Conservation (phyloP, 2,113 vertebrate genomes). For the Fukomys damarensis region DNA sequence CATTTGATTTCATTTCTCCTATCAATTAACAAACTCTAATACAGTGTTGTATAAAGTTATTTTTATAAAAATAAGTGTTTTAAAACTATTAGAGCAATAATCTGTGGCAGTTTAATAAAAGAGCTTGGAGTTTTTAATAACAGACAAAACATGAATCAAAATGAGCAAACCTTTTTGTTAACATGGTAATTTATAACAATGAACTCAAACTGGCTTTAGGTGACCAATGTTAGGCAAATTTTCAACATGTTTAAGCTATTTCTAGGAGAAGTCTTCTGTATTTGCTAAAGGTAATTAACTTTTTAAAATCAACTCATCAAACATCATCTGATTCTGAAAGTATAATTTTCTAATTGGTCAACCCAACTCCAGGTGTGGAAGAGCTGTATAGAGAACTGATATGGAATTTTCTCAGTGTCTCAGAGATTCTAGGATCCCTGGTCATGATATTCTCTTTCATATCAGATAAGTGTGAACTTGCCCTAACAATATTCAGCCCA, state of each 20-base stretch:
- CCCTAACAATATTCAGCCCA: neutral
- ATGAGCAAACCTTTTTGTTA: neutral
- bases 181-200: neutral
- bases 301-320: neutral
- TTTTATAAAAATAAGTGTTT: slow-evolving; percentile 57
- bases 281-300: slow-evolving; percentile 32
- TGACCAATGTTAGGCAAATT: neutral
- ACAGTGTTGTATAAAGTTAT: neutral
- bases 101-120: slow-evolving; percentile 13
- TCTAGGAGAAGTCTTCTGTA: neutral
- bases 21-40: slow-evolving; percentile 43
- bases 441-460: neutral
- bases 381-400: neutral
- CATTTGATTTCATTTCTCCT: slow-evolving; percentile 39
- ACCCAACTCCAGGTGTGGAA: neutral
- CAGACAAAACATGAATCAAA: slow-evolving; percentile 20
- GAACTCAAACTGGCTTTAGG: neutral
- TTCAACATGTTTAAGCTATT: neutral
- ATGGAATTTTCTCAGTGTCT: neutral
- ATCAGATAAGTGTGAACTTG: neutral
- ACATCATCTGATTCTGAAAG: neutral
- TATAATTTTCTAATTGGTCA: slow-evolving; percentile 4
- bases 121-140: neutral
- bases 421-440: neutral
- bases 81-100: slow-evolving; percentile 23